phyloP scores from a whole-genome alignment of 2,797 vertebrate genomes.

The Leptatherina wallacei region DNA sequence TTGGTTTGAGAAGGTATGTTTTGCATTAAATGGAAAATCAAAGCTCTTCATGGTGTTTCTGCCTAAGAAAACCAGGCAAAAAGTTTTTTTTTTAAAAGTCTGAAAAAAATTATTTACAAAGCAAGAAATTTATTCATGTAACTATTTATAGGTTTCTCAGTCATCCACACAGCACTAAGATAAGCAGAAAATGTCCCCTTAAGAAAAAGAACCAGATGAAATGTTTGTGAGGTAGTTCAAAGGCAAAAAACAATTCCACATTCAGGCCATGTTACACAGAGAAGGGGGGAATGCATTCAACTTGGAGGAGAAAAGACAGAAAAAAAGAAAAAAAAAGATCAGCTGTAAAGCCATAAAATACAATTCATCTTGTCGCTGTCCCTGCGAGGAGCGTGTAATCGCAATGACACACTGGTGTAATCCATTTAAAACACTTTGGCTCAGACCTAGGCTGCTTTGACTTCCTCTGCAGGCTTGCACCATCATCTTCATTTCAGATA shows the following conservation, averaged over 20 bases:
- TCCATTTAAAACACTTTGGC: constrained; percentile 85
- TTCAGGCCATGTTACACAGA: constrained; percentile 50
- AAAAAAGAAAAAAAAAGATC: constrained; percentile 60
- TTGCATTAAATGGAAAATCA: constrained; percentile 16
- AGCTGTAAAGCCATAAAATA: constrained; percentile 76
- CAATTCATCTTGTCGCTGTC: constrained; percentile 78
- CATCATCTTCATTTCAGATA: constrained; percentile 68
- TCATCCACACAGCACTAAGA: constrained; percentile 27
- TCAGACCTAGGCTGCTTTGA: constrained; percentile 69
- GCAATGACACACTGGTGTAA: constrained; percentile 84
- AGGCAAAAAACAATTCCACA: constrained; percentile 66
- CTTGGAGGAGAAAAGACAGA: constrained; percentile 60
- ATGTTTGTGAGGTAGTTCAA: constrained; percentile 61
- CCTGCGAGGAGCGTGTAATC: constrained; percentile 80
- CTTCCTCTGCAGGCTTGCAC: constrained; percentile 66
- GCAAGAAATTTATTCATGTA: constrained; percentile 16
- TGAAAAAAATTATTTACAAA: constrained; percentile 34
- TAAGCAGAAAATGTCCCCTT: constrained; percentile 43
- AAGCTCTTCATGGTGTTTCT: neutral
- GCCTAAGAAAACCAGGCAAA: constrained; percentile 7
- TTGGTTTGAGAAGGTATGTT: constrained; percentile 12
- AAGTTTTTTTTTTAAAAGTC: neutral
- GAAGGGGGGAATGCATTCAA: constrained; percentile 56
- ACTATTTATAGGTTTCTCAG: constrained; percentile 22
- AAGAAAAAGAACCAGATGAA: constrained; percentile 51